phyloP scores from a whole-genome alignment of 1,140 invertebrate species.

The Teleogryllus occipitalis region DNA sequence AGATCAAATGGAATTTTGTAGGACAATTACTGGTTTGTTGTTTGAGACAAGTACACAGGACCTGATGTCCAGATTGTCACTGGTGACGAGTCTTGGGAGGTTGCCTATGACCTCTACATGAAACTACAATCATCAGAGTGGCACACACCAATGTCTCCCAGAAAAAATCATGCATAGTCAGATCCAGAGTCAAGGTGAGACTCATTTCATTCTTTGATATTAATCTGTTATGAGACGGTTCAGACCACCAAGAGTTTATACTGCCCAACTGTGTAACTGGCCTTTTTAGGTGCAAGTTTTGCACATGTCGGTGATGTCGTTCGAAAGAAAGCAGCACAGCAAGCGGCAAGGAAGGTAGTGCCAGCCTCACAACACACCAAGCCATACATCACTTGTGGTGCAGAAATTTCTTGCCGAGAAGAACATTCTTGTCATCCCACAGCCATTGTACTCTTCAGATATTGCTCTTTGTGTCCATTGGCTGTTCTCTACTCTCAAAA shows the following conservation, averaged over 20 bases:
- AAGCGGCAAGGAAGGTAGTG: not conserved
- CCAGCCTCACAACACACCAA: conserved; percentile 9
- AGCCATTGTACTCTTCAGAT: conserved; percentile 11
- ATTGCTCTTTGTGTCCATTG: conserved; percentile 9
- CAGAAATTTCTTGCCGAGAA: too few species aligned
- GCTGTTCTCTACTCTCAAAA: conserved; percentile 9
- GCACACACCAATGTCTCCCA: conserved; percentile 16
- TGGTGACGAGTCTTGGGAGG: conserved; percentile 29
- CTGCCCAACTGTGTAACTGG: conserved; percentile 15
- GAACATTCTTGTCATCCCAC: conserved; percentile 9
- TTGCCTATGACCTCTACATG: conserved; percentile 28
- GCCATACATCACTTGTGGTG: too few species aligned
- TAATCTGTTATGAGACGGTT: too few species aligned
- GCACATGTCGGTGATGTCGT: conserved; percentile 12
- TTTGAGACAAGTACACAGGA: conserved; percentile 2
- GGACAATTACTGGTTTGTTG: not conserved
- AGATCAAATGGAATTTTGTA: not conserved
- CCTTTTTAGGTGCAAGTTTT: conserved; percentile 19
- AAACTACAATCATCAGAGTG: conserved; percentile 29
- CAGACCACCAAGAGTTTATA: conserved; percentile 18
- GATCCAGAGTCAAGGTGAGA: conserved; percentile 31
- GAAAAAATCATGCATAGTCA: conserved; percentile 27
- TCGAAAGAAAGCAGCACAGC: conserved; percentile 18
- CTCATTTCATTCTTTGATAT: conserved; percentile 31
- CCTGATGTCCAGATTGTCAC: conserved; percentile 22